Percentiles rank a stretch among this genome's conserved stretches.
Evolutionary conservation across 2,113 vertebrate genomes (phyloP).

Genomic region (Chionis minor): DNA sequence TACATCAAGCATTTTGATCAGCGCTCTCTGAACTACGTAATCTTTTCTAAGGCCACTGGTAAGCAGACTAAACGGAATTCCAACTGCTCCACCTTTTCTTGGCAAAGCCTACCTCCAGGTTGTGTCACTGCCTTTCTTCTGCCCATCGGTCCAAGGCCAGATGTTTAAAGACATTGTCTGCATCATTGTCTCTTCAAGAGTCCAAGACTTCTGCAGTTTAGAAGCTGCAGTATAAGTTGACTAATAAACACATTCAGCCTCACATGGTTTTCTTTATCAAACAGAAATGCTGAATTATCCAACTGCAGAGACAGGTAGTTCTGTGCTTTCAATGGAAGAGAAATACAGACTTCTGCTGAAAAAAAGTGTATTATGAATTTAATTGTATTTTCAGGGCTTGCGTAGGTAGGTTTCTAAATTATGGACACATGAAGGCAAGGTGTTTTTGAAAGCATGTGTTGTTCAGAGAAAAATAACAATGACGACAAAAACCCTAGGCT

Average conservation of each 20-base stretch:
- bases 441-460: constrained; percentile 13
- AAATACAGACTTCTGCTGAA: not conserved
- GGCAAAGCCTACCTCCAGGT: not conserved
- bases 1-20: not conserved
- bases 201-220: not conserved
- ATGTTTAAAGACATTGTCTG: not conserved
- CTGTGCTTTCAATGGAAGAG: not conserved
- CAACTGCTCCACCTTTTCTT: not conserved
- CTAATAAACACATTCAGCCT: not conserved
- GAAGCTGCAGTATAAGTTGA: not conserved
- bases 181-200: not conserved
- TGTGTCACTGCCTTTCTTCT: not conserved
- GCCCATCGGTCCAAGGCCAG: not conserved
- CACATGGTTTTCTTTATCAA: not conserved
- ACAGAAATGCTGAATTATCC: not conserved
- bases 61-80: not conserved
- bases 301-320: not conserved
- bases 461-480: constrained; percentile 38
- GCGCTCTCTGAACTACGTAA: not conserved
- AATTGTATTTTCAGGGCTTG: constrained; percentile 16
- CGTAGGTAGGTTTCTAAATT: not conserved
- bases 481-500: constrained; percentile 27
- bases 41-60: not conserved
- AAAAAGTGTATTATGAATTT: not conserved
- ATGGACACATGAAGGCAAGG: not conserved